Evolutionary conservation across 2,113 vertebrate genomes (phyloP).

Genomic region (Strix uralensis): DNA sequence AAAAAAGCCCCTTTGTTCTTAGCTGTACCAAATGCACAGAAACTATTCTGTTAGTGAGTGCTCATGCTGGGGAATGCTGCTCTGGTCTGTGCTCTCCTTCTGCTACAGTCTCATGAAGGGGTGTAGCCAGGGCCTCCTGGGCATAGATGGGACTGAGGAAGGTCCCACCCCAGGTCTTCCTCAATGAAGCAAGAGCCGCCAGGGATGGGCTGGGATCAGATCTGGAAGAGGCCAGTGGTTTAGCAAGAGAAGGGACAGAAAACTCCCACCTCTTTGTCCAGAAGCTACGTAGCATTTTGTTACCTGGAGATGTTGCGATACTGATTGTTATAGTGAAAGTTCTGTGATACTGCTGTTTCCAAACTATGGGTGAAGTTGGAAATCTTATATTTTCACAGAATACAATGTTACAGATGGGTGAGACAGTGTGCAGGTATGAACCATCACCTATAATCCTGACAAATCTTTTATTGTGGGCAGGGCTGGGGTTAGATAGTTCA

Average conservation of each 20-base stretch:
- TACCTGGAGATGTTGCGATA: not conserved
- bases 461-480: not conserved
- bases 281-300: not conserved
- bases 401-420: no score
- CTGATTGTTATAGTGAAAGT: no score
- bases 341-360: not conserved
- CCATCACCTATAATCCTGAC: not conserved
- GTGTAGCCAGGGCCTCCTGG: not conserved
- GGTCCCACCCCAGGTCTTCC: not conserved
- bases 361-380: not conserved
- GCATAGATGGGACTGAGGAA: not conserved
- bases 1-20: not conserved
- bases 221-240: not conserved
- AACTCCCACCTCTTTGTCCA: not conserved
- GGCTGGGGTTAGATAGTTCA: accelerated
- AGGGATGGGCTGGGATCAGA: not conserved
- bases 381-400: not conserved
- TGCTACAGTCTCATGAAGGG: not conserved
- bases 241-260: not conserved
- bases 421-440: not conserved
- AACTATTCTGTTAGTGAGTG: not conserved
- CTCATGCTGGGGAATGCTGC: not conserved
- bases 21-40: no score
- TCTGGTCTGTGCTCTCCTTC: not conserved
- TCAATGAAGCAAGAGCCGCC: accelerated